These are phyloP conservation scores for Anoplius nigerrimus DNA, from an alignment of 2,888 invertebrate species.

Conservation along the genomic window DNA sequence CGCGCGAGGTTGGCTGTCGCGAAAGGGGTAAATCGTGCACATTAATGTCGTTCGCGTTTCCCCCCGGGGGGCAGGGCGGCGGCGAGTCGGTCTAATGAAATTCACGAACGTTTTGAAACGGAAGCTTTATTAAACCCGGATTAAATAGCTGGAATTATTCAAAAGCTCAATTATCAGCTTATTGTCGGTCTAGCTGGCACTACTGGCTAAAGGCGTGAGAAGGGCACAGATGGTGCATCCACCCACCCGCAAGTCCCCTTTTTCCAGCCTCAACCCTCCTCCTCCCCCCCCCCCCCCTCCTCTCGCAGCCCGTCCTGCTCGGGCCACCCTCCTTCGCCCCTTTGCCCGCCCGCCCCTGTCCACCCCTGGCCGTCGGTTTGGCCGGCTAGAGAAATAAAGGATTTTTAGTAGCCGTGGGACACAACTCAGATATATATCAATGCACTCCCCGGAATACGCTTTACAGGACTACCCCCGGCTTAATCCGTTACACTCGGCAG, in stretches of 20 bases:
- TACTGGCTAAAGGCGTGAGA: slow-evolving; percentile 64
- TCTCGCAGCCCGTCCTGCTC: slow-evolving; percentile 18
- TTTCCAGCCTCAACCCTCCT: slow-evolving; percentile 15
- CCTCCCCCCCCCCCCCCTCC: slow-evolving; percentile 19
- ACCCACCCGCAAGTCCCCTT: slow-evolving; percentile 29
- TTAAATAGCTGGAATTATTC: slow-evolving; percentile 69
- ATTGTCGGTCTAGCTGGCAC: slow-evolving; percentile 68
- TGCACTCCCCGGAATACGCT: slow-evolving; percentile 30
- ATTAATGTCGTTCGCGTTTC: slow-evolving; percentile 48
- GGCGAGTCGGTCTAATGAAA: slow-evolving; percentile 50
- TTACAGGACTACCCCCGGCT: slow-evolving; percentile 44
- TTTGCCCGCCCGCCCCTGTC: background rate
- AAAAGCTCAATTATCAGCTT: slow-evolving; percentile 72
- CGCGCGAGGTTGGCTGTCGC: no score
- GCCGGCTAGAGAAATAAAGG: slow-evolving; percentile 48
- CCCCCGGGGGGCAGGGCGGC: slow-evolving; percentile 36
- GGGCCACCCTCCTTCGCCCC: no score
- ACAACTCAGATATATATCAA: slow-evolving; percentile 53
- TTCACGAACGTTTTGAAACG: slow-evolving; percentile 56
- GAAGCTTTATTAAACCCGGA: slow-evolving; percentile 34
- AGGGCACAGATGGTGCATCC: slow-evolving; percentile 57
- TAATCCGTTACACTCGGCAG: slow-evolving; percentile 42
- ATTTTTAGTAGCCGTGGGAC: slow-evolving; percentile 52
- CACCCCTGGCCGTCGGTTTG: slow-evolving; percentile 23
- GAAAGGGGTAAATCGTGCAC: slow-evolving; percentile 50